phyloP scores from a whole-genome alignment of 2,113 vertebrate species.

The Gallinago jamesoni region DNA sequence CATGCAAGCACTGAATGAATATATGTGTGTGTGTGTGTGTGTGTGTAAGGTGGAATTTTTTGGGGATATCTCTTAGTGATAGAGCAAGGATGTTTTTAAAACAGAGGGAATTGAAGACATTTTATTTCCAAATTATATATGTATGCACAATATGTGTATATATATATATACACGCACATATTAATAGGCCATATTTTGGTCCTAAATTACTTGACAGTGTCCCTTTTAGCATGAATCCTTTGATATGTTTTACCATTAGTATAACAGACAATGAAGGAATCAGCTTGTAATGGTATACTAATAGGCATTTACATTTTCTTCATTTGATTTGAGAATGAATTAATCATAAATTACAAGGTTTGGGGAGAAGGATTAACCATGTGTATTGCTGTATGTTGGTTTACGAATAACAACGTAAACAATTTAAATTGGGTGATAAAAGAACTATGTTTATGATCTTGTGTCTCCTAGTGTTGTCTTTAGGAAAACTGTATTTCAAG shows the following conservation, averaged over 20 bases:
- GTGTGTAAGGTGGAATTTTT: neutral
- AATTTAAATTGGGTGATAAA: constrained; percentile 52
- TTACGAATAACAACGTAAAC: constrained; percentile 14
- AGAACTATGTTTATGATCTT: constrained; percentile 44
- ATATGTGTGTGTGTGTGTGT: neutral
- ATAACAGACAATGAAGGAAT: constrained; percentile 64
- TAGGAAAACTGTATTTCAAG: constrained; percentile 38
- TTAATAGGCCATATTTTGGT: constrained; percentile 17
- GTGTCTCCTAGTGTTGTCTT: constrained; percentile 59
- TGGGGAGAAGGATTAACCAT: constrained; percentile 50
- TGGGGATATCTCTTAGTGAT: constrained; percentile 22
- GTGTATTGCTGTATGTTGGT: constrained; percentile 48
- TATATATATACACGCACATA: neutral
- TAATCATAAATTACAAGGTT: constrained; percentile 46
- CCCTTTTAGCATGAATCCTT: constrained; percentile 64
- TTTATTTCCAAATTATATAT: neutral
- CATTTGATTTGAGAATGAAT: constrained; percentile 54
- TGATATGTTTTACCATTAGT: constrained; percentile 52
- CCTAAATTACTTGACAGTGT: constrained; percentile 68
- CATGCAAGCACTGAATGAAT: neutral
- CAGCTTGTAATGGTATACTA: constrained; percentile 60
- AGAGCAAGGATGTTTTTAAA: neutral
- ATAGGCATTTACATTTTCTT: constrained; percentile 56
- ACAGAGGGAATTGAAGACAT: neutral
- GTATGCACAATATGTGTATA: neutral